phyloP scores from a whole-genome alignment of 2,797 vertebrate genomes.

The Clarias fuscus region DNA sequence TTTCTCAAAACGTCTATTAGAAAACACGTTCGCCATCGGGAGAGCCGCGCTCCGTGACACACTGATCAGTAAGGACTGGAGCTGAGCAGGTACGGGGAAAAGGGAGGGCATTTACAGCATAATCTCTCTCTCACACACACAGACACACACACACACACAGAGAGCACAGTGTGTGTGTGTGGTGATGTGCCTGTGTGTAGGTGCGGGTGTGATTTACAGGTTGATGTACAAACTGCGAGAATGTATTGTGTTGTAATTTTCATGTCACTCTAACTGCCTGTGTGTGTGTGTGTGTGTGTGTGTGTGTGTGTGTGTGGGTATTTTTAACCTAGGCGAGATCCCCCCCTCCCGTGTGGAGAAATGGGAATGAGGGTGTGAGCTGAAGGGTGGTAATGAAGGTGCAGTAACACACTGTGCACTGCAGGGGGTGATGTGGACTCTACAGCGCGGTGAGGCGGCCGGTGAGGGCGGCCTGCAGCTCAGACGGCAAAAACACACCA shows the following conservation, averaged over 20 bases:
- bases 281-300: slow-evolving; percentile 11
- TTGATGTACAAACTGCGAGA: slow-evolving; percentile 29
- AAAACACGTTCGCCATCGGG: neutral
- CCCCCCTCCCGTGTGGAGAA: slow-evolving; percentile 48
- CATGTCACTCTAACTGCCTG: neutral
- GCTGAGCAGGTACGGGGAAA: slow-evolving; percentile 10
- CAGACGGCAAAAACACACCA: slow-evolving; percentile 85
- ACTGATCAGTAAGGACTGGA: slow-evolving; percentile 47
- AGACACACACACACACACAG: slow-evolving; percentile 9
- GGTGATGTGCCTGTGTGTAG: slow-evolving; percentile 20
- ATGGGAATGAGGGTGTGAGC: slow-evolving; percentile 32
- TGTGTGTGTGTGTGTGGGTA: slow-evolving; percentile 3
- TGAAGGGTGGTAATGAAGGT: slow-evolving; percentile 42
- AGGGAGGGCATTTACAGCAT: slow-evolving; percentile 20
- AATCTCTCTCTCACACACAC: neutral
- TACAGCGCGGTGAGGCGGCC: slow-evolving; percentile 77
- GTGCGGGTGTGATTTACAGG: slow-evolving; percentile 54
- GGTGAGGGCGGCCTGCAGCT: slow-evolving; percentile 82
- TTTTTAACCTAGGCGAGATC: slow-evolving; percentile 43
- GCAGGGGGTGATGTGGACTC: slow-evolving; percentile 52
- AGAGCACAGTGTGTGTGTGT: neutral
- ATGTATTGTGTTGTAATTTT: slow-evolving; percentile 22
- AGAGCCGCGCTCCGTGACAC: neutral
- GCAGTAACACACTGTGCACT: slow-evolving; percentile 64
- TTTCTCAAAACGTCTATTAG: neutral